phyloP scores from a whole-genome alignment of 2,797 vertebrate genomes.

The Thaleichthys pacificus region DNA sequence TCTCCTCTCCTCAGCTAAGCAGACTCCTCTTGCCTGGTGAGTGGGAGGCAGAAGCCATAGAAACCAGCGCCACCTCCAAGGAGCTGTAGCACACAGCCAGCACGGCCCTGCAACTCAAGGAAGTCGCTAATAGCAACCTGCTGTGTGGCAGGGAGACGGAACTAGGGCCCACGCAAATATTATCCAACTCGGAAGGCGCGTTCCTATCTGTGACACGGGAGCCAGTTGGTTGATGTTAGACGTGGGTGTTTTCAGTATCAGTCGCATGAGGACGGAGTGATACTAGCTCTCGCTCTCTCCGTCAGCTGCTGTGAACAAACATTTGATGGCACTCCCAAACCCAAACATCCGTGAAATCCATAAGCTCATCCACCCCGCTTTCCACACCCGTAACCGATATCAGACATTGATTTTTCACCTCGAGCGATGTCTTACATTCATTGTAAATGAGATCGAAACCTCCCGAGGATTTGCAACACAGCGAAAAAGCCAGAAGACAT shows the following conservation, averaged over 20 bases:
- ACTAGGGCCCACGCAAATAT: constrained; percentile 19
- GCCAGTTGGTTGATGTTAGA: constrained; percentile 37
- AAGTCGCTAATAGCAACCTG: not conserved
- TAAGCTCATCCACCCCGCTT: constrained; percentile 55
- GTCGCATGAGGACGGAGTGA: constrained; percentile 28
- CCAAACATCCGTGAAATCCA: constrained; percentile 4
- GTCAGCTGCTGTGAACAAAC: constrained; percentile 41
- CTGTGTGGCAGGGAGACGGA: constrained; percentile 2
- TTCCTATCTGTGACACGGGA: constrained; percentile 32
- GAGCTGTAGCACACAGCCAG: constrained; percentile 29
- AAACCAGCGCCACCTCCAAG: constrained; percentile 46
- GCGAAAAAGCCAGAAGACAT: constrained; percentile 8
- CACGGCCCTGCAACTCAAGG: not conserved
- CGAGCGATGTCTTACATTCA: not conserved
- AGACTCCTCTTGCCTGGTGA: constrained; percentile 52
- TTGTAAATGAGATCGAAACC: not conserved
- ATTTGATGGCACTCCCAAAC: constrained; percentile 34
- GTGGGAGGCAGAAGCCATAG: constrained; percentile 63
- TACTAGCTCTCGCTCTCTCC: constrained; percentile 39
- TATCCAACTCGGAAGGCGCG: constrained; percentile 16
- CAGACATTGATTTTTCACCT: constrained; percentile 17
- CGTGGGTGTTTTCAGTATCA: constrained; percentile 49
- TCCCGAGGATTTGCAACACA: not conserved
- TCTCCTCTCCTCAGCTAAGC: constrained; percentile 41
- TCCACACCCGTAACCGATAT: not conserved